Evolutionary conservation across 2,888 invertebrate genomes (phyloP), one percentile per base, ranked within the genome.

Genomic region (Microplitis deprimator): DNA sequence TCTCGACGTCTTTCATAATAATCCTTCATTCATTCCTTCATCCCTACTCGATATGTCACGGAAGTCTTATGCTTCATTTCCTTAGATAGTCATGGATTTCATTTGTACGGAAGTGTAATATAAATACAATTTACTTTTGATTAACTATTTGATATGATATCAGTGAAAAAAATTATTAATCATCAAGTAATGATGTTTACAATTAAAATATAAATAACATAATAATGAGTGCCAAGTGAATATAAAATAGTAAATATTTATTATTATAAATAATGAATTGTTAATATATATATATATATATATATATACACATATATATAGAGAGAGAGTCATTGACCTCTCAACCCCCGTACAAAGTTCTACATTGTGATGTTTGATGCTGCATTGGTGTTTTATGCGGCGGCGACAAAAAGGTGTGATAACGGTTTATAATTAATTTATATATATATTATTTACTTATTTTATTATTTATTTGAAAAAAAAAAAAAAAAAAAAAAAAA

Each of bases 371-470:
- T 87, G 87, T 87, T 88, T 88, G 86, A 89, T 88, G 87, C 87
- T 88, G 87, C 88, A 88, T 86, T 86, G 87, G 87, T 87, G 87
- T 85, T 87, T 88, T 84, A 85, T 87, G 82, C 86, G 87, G 83
- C 87, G 85, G 82, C 86, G 87, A 85, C 85, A 85, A 85, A 88
- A 88, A 88, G 87, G 87, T 87, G 85, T 82, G 87, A 75, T 75
- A 71, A n/a, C 68, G n/a, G 29, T 62, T 69, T 71, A 76, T 59
- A 75, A 40, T 76, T 29, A 68, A 67, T 41, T 38, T 5, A 61
- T 38, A 50, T 16, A 8, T 1, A 1, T 7, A 8, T 7, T 60
- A 60, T 38, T 29, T 60, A 7, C 5, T 70, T 60, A 38, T 29
- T 60, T 60, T 7, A n/a, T 29, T 29, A 29, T 29, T 29, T 29